Base-by-base conservation (phyloP, 1,140 invertebrate species). In the Drosophila cardini region DNA sequence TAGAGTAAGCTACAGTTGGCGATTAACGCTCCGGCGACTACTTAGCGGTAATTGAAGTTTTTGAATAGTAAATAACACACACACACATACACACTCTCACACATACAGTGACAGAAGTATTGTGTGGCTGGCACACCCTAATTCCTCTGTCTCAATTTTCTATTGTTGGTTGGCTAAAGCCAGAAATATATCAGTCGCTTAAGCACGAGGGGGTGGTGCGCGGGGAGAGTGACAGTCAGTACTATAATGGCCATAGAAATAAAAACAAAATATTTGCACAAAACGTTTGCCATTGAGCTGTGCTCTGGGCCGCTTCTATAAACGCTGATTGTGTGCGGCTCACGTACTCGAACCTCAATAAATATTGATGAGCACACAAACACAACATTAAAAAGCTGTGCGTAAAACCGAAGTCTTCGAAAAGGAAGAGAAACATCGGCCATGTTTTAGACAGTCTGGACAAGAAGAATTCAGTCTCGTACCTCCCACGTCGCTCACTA, bases 281-380 rank as follows among this genome's bases (percentile, higher is more conserved):
- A 80, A 83, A 57, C 55, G 64, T 58, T 68, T 55, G 34, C 21
- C 21, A 26, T 26, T 4, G 7, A 43, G 13, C 61, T 26, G 32
- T 10, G 34, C 52, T 11, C 15, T 38, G 57, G 43, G 4, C 7
- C 8, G 36, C 13, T n/a, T n/a, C 56, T 46, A 32, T 4, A 26
- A 26, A 43, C 69, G 57, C 75, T 86, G 72, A 86, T 86, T 86
- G 78, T 86, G 75, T 87, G 73, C 76, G 84, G 68, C 83, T 89
- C 83, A 87, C 83, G 83, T 87, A 87, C 72, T 84, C 83, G 84
- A 84, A 84, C 85, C 84, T 77, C 84, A 87, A 87, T 87, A 87
- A 87, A 87, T 87, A 87, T 87, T 87, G 84, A 87, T 87, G 84
- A 84, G 84, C 84, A 77, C 70, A 83, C 83, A 87, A 87, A 87